These are phyloP conservation scores for Podilymbus podiceps DNA, from an alignment of 2,113 vertebrate species.

Conservation along the genomic window DNA sequence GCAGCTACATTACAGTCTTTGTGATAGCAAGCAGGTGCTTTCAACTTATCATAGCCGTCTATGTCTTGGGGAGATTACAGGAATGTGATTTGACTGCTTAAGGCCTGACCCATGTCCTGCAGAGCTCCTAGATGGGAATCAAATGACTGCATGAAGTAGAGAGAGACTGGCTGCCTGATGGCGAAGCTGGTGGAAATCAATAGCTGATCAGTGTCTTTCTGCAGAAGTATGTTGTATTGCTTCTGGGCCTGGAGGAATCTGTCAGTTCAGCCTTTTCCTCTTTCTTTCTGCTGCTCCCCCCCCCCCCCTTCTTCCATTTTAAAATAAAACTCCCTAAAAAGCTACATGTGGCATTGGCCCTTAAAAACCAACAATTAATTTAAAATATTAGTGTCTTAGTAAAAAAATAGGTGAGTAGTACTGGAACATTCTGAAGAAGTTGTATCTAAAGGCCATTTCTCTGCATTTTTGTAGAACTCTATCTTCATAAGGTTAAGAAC, in stretches of 20 bases:
- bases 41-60: neutral
- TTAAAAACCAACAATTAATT: neutral
- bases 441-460: neutral
- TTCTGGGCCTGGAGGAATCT: neutral
- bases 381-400: neutral
- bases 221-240: neutral
- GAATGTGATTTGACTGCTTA: constrained; percentile 1
- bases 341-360: neutral
- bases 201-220: neutral
- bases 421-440: neutral
- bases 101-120: neutral
- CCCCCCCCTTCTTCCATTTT: neutral
- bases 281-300: rapidly evolving
- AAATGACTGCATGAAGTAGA: neutral
- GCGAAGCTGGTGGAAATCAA: neutral
- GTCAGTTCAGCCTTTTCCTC: neutral
- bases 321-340: neutral
- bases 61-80: neutral
- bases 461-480: neutral
- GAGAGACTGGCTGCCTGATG: neutral
- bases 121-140: neutral
- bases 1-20: neutral
- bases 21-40: constrained; percentile 5
- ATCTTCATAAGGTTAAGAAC: neutral
- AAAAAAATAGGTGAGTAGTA: neutral